Evolutionary conservation across 2,113 vertebrate species (phyloP).

Genomic region (Megalops atlanticus): DNA sequence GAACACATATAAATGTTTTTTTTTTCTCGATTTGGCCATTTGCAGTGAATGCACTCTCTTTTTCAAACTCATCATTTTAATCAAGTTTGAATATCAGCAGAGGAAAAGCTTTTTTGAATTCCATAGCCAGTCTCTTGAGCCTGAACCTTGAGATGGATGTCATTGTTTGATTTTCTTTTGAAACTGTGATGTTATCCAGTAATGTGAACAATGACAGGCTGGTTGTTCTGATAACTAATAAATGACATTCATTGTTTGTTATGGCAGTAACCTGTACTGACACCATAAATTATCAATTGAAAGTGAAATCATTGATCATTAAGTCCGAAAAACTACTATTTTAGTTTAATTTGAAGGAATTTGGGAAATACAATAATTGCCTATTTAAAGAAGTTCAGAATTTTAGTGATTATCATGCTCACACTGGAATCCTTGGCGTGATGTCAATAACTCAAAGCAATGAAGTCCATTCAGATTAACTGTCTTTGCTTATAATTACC

Average conservation of each 20-base stretch:
- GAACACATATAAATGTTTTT: too few species aligned
- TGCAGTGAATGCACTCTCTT: too few species aligned
- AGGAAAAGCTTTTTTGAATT: too few species aligned
- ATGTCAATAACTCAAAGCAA: neutral
- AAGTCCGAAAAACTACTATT: neutral
- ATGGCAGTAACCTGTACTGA: too few species aligned
- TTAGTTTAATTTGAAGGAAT: neutral
- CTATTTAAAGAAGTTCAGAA: neutral
- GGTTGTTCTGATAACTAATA: too few species aligned
- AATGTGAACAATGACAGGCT: slow-evolving; percentile 11
- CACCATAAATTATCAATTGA: too few species aligned
- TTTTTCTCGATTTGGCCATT: too few species aligned
- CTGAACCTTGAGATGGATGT: neutral
- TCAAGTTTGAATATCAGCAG: too few species aligned
- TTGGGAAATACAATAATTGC: neutral
- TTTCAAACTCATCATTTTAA: too few species aligned
- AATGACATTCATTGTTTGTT: too few species aligned
- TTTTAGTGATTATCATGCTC: too few species aligned
- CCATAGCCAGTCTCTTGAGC: neutral
- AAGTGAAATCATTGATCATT: too few species aligned
- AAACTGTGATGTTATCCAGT: neutral
- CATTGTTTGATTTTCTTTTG: neutral
- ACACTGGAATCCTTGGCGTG: neutral
- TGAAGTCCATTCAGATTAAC: neutral
- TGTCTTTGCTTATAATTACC: neutral